Evolutionary conservation across 2,888 invertebrate genomes (phyloP), one percentile per base, ranked within the genome.

Genomic region (Andrena bicolor): DNA sequence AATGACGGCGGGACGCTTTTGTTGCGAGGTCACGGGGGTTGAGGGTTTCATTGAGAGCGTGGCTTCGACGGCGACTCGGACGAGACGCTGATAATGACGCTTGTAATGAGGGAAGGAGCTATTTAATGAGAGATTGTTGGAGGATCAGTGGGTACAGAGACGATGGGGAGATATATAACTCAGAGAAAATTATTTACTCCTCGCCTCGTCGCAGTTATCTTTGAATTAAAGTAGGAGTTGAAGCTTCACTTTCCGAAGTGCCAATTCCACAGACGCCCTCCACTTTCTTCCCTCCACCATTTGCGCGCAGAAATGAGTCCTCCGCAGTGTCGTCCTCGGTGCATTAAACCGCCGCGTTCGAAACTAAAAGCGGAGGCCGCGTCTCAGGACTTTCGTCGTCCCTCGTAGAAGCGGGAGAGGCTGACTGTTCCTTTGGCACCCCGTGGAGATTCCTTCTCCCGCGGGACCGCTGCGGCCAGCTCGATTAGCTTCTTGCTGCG

Each of bases 401-500:
- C 20, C 7, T 28, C 20, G 26, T 13, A 26, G 28, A 70, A 60
- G 32, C 60, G 20, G 60, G 71, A 74, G 51, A 76, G 72, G 23
- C 53, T 41, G 72, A 68, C 49, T 69, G 75, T 71, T 86, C 72
- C 68, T 32, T 70, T 60, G 78, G 75, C 78, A 84, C 78, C 87
- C 87, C 84, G 82, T 63, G 63, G 82, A 68, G 88, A 71, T 66
- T 72, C 79, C 58, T 82, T 41, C 80, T 79, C 83, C 79, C 83
- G 68, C 79, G 77, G 80, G 88, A 84, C 49, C 71, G 35, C 23
- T 63, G 73, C 20, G 58, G 69, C 60, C 65, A 74, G 82, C 82
- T 86, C 89, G 88, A 90, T 87, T 88, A 89, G 86, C 86, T 88
- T 85, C 88, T 89, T 90, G 76, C 87, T 66, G 75, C 71, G 72